Conservation (phyloP, 2,113 vertebrate genomes). For the Cochlearius cochlearius region DNA sequence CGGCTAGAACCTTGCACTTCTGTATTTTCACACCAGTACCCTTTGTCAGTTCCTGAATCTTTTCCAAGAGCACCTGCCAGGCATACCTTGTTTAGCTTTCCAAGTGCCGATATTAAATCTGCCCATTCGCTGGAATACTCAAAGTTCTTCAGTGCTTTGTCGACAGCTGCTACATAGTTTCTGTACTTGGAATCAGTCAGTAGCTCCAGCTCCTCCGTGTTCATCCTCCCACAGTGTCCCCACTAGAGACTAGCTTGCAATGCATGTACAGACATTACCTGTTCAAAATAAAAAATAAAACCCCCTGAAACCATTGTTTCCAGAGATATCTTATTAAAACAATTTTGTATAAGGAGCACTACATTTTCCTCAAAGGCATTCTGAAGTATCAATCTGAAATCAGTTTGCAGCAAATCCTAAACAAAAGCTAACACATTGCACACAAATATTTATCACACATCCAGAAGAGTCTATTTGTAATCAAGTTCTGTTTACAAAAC, state of each 20-base stretch:
- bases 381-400: background rate
- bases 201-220: slow-evolving; percentile 97
- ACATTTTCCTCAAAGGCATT: background rate
- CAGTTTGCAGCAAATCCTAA: background rate
- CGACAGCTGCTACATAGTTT: slow-evolving; percentile 96
- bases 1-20: background rate
- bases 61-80: background rate
- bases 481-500: background rate
- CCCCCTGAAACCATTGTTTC: background rate
- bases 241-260: slow-evolving; percentile 78
- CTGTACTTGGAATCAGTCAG: slow-evolving; percentile 97
- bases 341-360: background rate
- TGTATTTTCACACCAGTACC: background rate
- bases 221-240: slow-evolving; percentile 90
- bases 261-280: slow-evolving; percentile 86
- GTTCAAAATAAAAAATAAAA: background rate
- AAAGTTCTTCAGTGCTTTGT: slow-evolving; percentile 98
- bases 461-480: background rate
- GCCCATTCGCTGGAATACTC: slow-evolving; percentile 99
- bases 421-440: background rate
- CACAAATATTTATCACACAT: background rate
- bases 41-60: background rate
- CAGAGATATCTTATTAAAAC: background rate
- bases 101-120: slow-evolving; percentile 96
- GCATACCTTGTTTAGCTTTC: slow-evolving; percentile 96